These are phyloP conservation scores for Mycetomoellerius zeteki DNA, from an alignment of 1,140 invertebrate genomes.

Conservation along the genomic window DNA sequence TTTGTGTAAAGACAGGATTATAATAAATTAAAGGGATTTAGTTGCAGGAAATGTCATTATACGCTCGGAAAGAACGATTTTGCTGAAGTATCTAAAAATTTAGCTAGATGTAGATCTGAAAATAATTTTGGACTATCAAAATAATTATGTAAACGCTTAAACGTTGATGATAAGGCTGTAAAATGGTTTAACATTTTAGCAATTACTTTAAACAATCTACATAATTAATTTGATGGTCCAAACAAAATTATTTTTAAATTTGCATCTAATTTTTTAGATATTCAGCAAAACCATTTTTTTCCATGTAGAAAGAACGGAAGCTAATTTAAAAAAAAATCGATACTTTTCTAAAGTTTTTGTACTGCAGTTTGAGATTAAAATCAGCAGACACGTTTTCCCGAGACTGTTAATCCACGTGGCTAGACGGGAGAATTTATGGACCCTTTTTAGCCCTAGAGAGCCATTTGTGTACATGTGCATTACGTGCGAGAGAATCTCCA, in stretches of 20 bases:
- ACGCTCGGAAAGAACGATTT: no score
- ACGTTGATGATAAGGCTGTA: no score
- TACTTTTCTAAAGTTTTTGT: not conserved
- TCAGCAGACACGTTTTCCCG: not conserved
- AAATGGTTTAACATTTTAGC: no score
- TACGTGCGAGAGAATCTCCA: slow-evolving; percentile 31
- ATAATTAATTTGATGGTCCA: no score
- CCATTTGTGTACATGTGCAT: slow-evolving; percentile 48
- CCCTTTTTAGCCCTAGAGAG: slow-evolving; percentile 25
- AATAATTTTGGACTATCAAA: no score
- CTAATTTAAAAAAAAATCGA: not conserved
- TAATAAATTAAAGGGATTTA: slow-evolving; percentile 5
- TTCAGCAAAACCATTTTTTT: no score
- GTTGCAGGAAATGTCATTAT: not conserved
- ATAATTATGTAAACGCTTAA: no score
- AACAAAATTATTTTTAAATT: no score
- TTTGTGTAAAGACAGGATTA: not conserved
- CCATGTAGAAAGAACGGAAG: not conserved
- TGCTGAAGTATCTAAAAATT: no score
- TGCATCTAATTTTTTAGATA: no score
- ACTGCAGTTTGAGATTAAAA: not conserved
- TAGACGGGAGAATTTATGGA: slow-evolving; percentile 44
- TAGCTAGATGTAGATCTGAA: no score
- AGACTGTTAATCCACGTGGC: slow-evolving; percentile 1
- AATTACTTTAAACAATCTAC: no score